Evolutionary conservation across 2,888 invertebrate genomes (phyloP).

Genomic region (Seira ritae): DNA sequence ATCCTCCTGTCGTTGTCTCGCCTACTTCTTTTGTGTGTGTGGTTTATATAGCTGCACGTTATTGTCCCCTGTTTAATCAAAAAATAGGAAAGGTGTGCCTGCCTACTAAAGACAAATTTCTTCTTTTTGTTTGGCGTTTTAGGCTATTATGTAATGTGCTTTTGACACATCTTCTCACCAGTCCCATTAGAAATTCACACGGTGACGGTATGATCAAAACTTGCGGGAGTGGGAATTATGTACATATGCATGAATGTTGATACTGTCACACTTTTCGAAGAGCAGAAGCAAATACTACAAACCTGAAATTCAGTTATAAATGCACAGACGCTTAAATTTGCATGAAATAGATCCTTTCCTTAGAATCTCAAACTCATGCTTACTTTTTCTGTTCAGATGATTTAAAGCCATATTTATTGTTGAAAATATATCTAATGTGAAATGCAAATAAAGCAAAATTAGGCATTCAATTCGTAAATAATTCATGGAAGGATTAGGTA

Average conservation of each 20-base stretch:
- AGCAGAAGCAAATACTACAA: too few species aligned
- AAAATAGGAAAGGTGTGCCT: neutral
- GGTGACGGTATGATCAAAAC: neutral
- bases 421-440: too few species aligned
- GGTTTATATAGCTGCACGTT: neutral
- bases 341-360: too few species aligned
- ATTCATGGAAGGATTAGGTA: too few species aligned
- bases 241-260: too few species aligned
- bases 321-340: too few species aligned
- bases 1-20: neutral
- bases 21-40: neutral
- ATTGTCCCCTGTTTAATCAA: neutral
- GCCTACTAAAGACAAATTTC: neutral
- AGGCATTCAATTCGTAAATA: too few species aligned
- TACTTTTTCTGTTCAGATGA: too few species aligned
- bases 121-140: conserved; percentile 7
- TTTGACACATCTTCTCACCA: conserved; percentile 4
- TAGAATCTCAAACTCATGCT: too few species aligned
- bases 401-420: too few species aligned
- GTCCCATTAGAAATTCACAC: neutral
- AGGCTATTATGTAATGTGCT: neutral
- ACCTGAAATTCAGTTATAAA: too few species aligned
- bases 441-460: too few species aligned
- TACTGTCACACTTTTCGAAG: neutral
- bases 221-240: neutral